Base-by-base conservation (phyloP, 2,888 invertebrate genomes). In the Melolontha melolontha region DNA sequence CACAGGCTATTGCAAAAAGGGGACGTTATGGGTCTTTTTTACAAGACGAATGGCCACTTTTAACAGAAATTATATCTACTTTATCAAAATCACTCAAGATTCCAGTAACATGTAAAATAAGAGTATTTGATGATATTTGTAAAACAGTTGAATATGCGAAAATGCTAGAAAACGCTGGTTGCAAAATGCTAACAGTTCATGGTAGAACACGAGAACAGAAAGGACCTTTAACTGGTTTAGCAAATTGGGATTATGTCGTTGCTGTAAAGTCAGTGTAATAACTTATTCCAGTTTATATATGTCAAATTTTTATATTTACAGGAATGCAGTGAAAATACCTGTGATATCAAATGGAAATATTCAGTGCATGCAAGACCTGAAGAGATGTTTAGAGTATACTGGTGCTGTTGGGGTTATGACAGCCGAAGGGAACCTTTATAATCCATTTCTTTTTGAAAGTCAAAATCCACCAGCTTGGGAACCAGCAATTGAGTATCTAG, bases 331-430 rank as follows among this genome's bases (percentile, higher is more conserved):
- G 22, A 90, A 89, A 70, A 92, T 99, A 78, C 98, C 99, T 11
- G 94, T 99, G 79, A 91, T 98, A 81, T 97, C 98, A 27, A 99
- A 99, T 86, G 98, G 99, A 12, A 99, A 99, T 80, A 95, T 99
- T 74, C 96, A 98, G 82, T 93, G 92, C 77, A 82, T 95, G 75
- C 90, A 91, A 77, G 98, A 99, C 86, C 90, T 95, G 1, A 85
- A 91, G 66, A 86, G 91, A 71, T 99, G 98, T 81, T 83, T 98
- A 59, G 85, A 89, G 66, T 92, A 89, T 77, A 98, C 98, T 0
- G 92, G 92, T 29, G 97, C 91, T 2, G 86, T 92, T 79, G 95
- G 93, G 44, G 92, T 96, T 0, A 96, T 96, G 96, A 90, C 92
- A 77, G 93, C 94, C 71, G 98, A 98, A 85, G 98, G 98, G 0